Conservation (phyloP, 2,797 vertebrate species). For the Tapera naevia region DNA sequence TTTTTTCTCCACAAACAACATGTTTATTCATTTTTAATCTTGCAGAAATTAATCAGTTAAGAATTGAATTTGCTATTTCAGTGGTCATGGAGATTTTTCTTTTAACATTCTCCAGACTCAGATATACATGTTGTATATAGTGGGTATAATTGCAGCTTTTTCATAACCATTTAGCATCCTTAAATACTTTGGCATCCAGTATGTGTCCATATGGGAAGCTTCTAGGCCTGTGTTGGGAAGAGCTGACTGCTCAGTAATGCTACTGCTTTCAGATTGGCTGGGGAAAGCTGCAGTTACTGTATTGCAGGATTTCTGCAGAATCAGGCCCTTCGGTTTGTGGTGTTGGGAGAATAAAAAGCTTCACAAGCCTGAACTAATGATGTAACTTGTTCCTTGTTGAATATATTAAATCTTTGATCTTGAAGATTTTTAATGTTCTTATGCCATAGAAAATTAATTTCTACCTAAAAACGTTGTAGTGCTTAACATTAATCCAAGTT, state of each 20-base stretch:
- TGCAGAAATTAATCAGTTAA: background rate
- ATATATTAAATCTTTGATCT: background rate
- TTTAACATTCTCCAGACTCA: background rate
- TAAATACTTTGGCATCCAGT: background rate
- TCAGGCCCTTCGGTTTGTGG: background rate
- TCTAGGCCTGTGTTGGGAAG: background rate
- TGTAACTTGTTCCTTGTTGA: background rate
- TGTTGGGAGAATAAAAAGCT: background rate
- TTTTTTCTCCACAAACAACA: accelerated
- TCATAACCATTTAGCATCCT: background rate
- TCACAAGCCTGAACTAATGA: background rate
- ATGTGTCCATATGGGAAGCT: background rate
- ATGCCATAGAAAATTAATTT: background rate
- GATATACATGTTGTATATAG: background rate
- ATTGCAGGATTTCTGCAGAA: background rate
- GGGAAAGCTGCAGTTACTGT: background rate
- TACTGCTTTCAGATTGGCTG: background rate
- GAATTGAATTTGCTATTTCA: background rate
- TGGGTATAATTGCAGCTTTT: background rate
- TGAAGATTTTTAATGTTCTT: background rate
- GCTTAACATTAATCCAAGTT: background rate
- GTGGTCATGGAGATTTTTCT: background rate
- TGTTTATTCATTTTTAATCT: background rate
- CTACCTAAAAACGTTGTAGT: accelerated
- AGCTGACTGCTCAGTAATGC: background rate